Evolutionary conservation across 2,113 vertebrate species (phyloP).

Genomic region (Martes martes): DNA sequence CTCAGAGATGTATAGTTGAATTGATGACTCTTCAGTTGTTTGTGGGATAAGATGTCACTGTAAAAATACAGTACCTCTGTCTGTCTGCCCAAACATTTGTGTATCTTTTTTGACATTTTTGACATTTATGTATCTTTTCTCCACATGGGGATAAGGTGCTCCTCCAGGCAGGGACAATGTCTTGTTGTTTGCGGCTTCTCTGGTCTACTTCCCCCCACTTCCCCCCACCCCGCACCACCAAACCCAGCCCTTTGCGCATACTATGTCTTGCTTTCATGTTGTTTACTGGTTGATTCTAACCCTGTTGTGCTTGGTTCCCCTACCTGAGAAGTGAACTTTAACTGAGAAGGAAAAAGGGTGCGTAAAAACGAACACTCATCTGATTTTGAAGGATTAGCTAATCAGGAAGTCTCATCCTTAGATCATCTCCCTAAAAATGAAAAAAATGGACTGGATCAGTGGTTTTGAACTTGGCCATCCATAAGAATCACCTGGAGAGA

Average conservation of each 20-base stretch:
- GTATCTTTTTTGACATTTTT: not conserved
- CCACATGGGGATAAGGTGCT: not conserved
- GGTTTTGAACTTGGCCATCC: not conserved
- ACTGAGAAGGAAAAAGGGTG: not conserved
- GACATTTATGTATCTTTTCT: not conserved
- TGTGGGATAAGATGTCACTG: not conserved
- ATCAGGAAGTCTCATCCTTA: not conserved
- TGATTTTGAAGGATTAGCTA: not conserved
- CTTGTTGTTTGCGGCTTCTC: not conserved
- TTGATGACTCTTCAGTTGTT: not conserved
- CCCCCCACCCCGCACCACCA: not conserved
- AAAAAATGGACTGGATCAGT: not conserved
- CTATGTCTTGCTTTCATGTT: not conserved
- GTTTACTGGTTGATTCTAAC: not conserved
- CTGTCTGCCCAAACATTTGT: not conserved
- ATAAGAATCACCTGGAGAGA: not conserved
- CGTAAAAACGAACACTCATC: not conserved
- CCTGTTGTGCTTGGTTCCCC: not conserved
- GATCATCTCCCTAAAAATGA: not conserved
- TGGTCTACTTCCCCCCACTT: not conserved
- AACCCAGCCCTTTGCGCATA: too few relatives aligned
- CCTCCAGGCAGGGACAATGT: not conserved
- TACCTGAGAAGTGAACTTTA: not conserved
- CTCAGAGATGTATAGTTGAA: not conserved
- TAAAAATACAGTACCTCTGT: not conserved